Evolutionary conservation across 1,140 invertebrate species (phyloP), one percentile per base, ranked within the genome.

Genomic region (Neotoxoptera formosana): DNA sequence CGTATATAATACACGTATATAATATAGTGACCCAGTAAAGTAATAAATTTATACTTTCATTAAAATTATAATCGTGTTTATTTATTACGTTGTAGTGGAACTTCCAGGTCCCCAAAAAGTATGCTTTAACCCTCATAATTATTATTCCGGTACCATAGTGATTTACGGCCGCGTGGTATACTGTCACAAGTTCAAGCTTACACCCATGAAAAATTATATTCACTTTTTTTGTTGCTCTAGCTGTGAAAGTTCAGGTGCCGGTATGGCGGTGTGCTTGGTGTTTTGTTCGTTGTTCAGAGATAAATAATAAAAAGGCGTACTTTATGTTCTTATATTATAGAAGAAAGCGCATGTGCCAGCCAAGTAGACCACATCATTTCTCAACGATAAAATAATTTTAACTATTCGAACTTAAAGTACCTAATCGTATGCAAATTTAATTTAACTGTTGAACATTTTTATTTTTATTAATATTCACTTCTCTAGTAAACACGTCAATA

Each of bases 21-120:
- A 41, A 41, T 48, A 23, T 51, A 93, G 94, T 94, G 48, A 67
- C 53, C 81, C 83, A 47, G 84, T 45, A 83, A 51, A 47, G 53
- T 60, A 93, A 87, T 93, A 93, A 87, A 93, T 93, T 81, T 93
- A 93, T 88, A 87, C 92, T 93, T 93, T 88, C 83, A 56, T 88
- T 93, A 87, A 93, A 93, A 93, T 87, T 76, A 93, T 88, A 86
- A 93, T 67, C 83, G 45, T 92, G 90, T 92, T 92, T 92, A 92
- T 92, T 92, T 92, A 92, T 92, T 92, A 92, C 90, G 60, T 83
- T 48, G 34, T 76, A 76, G 60, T 81, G 67, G 67, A 91, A 76
- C 56, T 76, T 45, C 60, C 60, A n/a, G 14, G 25, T 1, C 34
- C 90, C 90, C 67, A 41, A 92, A 92, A 92, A 92, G 67, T 83